Percentiles rank a stretch among this genome's conserved stretches.
Conservation (phyloP, 2,888 invertebrate species). For the Calliphora vomitoria region DNA sequence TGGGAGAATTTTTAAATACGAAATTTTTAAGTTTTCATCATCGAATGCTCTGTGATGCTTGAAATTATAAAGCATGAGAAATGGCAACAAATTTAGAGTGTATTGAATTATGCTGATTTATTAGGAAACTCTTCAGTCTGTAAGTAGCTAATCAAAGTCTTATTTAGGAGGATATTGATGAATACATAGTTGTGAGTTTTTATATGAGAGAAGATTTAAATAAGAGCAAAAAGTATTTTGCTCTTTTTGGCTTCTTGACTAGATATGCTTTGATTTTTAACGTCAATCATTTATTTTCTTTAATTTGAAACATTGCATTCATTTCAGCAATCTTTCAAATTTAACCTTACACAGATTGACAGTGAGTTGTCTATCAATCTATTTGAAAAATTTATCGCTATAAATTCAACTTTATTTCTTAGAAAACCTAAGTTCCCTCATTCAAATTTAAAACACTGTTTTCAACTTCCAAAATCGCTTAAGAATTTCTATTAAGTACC, state of each 20-base stretch:
- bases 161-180: slow-evolving; percentile 13
- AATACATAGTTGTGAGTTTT: neutral
- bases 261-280: too few relatives aligned
- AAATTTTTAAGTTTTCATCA: slow-evolving; percentile 32
- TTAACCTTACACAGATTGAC: too few relatives aligned
- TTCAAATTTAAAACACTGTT: slow-evolving; percentile 13
- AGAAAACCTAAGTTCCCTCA: neutral
- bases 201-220: neutral
- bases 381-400: too few relatives aligned
- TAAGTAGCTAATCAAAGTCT: slow-evolving; percentile 42
- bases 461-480: neutral
- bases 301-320: too few relatives aligned
- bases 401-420: too few relatives aligned
- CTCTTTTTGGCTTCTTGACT: too few relatives aligned
- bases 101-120: slow-evolving; percentile 46
- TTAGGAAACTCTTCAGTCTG: slow-evolving; percentile 15
- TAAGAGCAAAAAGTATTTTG: neutral
- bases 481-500: slow-evolving; percentile 57
- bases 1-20: slow-evolving; percentile 2
- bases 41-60: slow-evolving; percentile 26
- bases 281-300: too few relatives aligned
- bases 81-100: neutral
- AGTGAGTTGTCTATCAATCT: too few relatives aligned
- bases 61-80: slow-evolving; percentile 35
- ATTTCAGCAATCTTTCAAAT: too few relatives aligned